Conservation (phyloP, 2,888 invertebrate genomes). For the Adela reaumurella region DNA sequence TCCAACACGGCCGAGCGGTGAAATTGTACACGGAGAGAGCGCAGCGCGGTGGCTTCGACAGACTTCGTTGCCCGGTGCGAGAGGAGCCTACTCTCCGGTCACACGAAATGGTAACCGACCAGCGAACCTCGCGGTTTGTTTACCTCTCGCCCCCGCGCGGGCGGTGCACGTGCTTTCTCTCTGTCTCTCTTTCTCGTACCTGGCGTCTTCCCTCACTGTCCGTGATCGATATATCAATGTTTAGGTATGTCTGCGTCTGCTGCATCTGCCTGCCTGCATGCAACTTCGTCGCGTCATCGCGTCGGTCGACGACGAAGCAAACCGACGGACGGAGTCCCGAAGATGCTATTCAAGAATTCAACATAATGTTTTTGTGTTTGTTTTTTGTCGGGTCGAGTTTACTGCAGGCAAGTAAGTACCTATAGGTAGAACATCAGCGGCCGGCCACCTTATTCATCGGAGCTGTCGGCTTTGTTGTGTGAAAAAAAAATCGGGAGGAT, state of each 20-base stretch:
- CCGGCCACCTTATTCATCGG: slow-evolving; percentile 25
- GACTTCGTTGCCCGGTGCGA: background rate
- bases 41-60: background rate
- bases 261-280: no score
- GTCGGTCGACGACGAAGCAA: slow-evolving; percentile 20
- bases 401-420: slow-evolving; percentile 44
- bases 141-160: slow-evolving; percentile 36
- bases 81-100: background rate
- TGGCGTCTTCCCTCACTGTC: slow-evolving; percentile 48
- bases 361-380: no score
- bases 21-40: background rate
- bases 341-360: no score
- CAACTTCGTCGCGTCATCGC: slow-evolving; percentile 35
- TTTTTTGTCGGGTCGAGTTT: slow-evolving; percentile 15
- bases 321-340: no score
- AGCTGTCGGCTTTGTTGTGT: background rate
- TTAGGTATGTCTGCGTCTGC: no score
- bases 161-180: slow-evolving; percentile 22
- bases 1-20: background rate
- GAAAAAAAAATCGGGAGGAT: no score
- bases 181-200: slow-evolving; percentile 46
- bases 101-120: slow-evolving; percentile 54
- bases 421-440: no score
- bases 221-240: background rate
- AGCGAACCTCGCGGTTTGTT: slow-evolving; percentile 53